phyloP scores from a whole-genome alignment of 1,140 invertebrate species.

The Formica selysi region DNA sequence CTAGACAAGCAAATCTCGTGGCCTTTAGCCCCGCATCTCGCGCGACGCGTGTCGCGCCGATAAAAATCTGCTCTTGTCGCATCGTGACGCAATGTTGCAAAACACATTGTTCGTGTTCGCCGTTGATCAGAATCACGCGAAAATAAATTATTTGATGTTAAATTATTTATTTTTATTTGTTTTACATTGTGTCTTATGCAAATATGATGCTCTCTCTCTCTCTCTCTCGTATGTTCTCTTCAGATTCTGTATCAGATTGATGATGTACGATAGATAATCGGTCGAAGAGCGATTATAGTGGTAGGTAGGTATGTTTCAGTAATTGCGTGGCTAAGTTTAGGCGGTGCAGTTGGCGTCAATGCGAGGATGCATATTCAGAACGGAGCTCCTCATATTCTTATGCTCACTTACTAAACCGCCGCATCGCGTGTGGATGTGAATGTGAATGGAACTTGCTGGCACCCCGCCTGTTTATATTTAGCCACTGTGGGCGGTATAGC shows the following conservation, averaged over 20 bases:
- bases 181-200: background rate
- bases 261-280: conserved; percentile 63
- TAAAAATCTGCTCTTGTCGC: conserved; percentile 12
- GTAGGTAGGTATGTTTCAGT: conserved; percentile 83
- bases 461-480: conserved; percentile 87
- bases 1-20: conserved; percentile 74
- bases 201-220: background rate
- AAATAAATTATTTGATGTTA: background rate
- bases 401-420: conserved; percentile 76
- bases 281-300: conserved; percentile 76
- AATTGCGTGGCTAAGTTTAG: conserved; percentile 86
- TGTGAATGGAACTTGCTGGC: conserved; percentile 86
- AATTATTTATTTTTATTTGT: background rate
- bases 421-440: conserved; percentile 73
- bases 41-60: conserved; percentile 22
- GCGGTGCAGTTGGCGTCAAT: conserved; percentile 86
- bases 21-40: conserved; percentile 72
- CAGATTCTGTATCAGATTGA: background rate
- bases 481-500: conserved; percentile 86
- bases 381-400: conserved; percentile 84
- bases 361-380: conserved; percentile 86
- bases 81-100: background rate
- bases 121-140: background rate
- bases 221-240: too few species aligned
- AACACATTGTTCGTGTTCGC: background rate